phyloP scores from a whole-genome alignment of 2,888 invertebrate genomes.

The Pycnomerus fuliginosus region DNA sequence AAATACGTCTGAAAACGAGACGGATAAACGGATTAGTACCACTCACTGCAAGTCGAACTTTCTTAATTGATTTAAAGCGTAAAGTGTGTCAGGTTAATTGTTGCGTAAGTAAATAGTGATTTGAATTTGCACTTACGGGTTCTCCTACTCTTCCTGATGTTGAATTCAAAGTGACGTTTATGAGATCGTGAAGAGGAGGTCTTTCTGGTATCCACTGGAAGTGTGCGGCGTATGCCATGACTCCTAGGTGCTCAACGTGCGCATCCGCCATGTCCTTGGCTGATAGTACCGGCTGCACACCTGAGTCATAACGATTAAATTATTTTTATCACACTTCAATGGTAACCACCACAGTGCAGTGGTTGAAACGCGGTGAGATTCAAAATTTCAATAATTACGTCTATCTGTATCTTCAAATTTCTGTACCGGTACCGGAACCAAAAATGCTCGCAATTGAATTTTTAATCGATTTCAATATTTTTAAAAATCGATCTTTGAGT shows the following conservation, averaged over 20 bases:
- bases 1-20: conserved; percentile 67
- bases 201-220: conserved; percentile 87
- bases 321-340: conserved; percentile 11
- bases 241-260: conserved; percentile 93
- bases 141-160: conserved; percentile 85
- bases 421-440: too few relatives aligned
- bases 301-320: conserved; percentile 46
- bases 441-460: too few relatives aligned
- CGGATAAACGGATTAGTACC: not conserved
- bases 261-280: conserved; percentile 94
- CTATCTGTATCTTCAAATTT: too few relatives aligned
- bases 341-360: conserved; percentile 9
- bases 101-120: not conserved
- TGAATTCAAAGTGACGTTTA: conserved; percentile 76
- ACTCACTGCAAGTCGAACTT: conserved; percentile 11
- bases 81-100: conserved; percentile 14
- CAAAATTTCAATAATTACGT: too few relatives aligned
- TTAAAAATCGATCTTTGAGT: too few relatives aligned
- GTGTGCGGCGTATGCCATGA: conserved; percentile 95
- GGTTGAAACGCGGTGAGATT: too few relatives aligned
- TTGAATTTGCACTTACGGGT: conserved; percentile 60
- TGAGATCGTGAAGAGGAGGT: conserved; percentile 79
- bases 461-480: too few relatives aligned
- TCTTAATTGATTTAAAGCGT: conserved; percentile 17
- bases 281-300: conserved; percentile 86